Evolutionary conservation across 2,888 invertebrate genomes (phyloP).

Genomic region (Epirrhoe tristata): DNA sequence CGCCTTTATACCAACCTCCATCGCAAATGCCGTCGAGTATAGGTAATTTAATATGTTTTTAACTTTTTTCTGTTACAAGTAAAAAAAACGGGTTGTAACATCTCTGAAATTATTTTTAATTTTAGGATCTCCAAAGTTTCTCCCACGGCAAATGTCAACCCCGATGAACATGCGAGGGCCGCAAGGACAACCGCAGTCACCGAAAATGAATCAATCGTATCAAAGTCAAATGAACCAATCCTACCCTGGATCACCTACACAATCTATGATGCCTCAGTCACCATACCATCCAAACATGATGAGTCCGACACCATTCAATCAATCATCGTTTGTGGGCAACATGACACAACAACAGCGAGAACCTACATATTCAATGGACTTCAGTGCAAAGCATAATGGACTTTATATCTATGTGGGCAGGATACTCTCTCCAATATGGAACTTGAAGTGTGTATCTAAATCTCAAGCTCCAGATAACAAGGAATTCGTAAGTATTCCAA

Average conservation of each 20-base stretch:
- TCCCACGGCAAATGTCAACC: constrained; percentile 81
- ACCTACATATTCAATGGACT: constrained; percentile 74
- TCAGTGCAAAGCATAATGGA: constrained; percentile 94
- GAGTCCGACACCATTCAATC: constrained; percentile 70
- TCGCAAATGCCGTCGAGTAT: constrained; percentile 66
- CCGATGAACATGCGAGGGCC: constrained; percentile 75
- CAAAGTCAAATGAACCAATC: constrained; percentile 71
- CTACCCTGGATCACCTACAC: constrained; percentile 64
- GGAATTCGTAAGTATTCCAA: constrained; percentile 82
- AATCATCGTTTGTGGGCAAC: constrained; percentile 70
- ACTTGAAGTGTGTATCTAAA: constrained; percentile 89
- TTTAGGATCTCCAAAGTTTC: constrained; percentile 78
- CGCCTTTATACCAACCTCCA: constrained; percentile 60
- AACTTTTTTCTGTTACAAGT: not conserved
- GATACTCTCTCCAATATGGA: constrained; percentile 96
- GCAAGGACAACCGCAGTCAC: constrained; percentile 65
- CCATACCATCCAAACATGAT: constrained; percentile 70
- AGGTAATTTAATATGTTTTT: constrained; percentile 42
- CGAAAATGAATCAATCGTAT: constrained; percentile 70
- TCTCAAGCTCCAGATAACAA: constrained; percentile 81
- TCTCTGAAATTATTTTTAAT: constrained; percentile 10
- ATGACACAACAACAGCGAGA: constrained; percentile 71
- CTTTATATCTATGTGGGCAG: constrained; percentile 96
- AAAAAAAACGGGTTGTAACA: not conserved
- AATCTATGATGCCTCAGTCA: constrained; percentile 64